Evolutionary conservation across 2,113 vertebrate genomes (phyloP), one percentile per base, ranked within the genome.

Genomic region (Ranitomeya variabilis): DNA sequence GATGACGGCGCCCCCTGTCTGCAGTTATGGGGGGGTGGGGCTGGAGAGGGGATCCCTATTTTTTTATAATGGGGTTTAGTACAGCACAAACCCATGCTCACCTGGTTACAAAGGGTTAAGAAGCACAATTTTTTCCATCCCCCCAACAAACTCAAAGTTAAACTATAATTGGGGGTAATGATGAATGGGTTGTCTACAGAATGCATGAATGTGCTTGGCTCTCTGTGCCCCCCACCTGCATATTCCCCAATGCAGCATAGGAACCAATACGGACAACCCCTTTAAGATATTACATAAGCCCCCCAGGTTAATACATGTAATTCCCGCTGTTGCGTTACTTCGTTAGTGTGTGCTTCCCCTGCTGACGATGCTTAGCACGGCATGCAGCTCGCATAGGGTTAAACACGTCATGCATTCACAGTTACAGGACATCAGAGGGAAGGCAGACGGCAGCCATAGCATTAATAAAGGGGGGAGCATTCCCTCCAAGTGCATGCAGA

Each of bases 391-490:
- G 26, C 16, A 67, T 37, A 37, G 9, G 23, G 60, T 89, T 84
- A 89, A 66, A 88, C 81, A 23, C 18, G 31, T 23, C 87, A 85
- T 89, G 87, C 87, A 6, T 19, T 4, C 19, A 45, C 8, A 51
- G 23, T 23, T 57, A 62, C 45, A 73, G 59, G 14, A 52, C 74
- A 54, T 86, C 19, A 60, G 64, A 88, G 92, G 91, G 91, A 76
- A 67, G 90, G 90, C 80, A 52, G 81, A 73, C 23, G 59, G 67
- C 88, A 90, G 76, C 88, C 87, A 91, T 90, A 86, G 23, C 51
- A 60, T 55, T 80, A 77, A 80, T 90, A 90, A 90, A 1, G 45
- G 87, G 90, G 2, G 23, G 89, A 85, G 73, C 83, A 86, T 89
- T 31, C 87, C 91, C 92, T 91, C 81, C 60, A 51, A 67, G 81